Percentiles rank a stretch among this genome's conserved stretches.
phyloP scores from a whole-genome alignment of 2,113 vertebrate species.

The Dryoscopus gambensis region DNA sequence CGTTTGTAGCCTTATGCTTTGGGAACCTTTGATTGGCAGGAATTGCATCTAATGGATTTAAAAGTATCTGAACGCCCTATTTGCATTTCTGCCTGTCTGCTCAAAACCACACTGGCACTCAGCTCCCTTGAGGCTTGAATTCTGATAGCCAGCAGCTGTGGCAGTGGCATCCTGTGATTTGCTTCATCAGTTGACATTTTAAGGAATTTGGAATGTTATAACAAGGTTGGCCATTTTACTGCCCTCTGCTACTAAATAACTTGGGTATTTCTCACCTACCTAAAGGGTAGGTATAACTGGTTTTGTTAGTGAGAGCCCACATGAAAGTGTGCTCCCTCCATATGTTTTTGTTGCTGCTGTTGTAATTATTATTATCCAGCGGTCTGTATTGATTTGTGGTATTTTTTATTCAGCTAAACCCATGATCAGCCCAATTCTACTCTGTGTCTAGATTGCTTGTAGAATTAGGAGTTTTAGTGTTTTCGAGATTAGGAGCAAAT shows the following conservation, averaged over 20 bases:
- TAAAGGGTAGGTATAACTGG: not conserved
- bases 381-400: not conserved
- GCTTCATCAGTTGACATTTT: conserved; percentile 3
- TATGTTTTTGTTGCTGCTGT: not conserved
- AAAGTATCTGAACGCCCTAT: not conserved
- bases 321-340: not conserved
- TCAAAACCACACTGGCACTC: not conserved
- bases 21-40: not conserved
- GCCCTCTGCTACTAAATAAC: not conserved
- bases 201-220: not conserved
- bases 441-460: not conserved
- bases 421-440: not conserved
- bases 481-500: not conserved
- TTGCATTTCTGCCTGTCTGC: not conserved
- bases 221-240: not conserved
- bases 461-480: not conserved
- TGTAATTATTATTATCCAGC: not conserved
- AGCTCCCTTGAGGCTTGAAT: not conserved
- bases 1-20: not conserved
- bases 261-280: not conserved
- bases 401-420: not conserved
- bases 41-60: not conserved
- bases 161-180: not conserved
- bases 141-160: not conserved
- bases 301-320: not conserved